These are phyloP conservation scores for Anoplius nigerrimus DNA, from an alignment of 2,888 invertebrate species.

Conservation along the genomic window DNA sequence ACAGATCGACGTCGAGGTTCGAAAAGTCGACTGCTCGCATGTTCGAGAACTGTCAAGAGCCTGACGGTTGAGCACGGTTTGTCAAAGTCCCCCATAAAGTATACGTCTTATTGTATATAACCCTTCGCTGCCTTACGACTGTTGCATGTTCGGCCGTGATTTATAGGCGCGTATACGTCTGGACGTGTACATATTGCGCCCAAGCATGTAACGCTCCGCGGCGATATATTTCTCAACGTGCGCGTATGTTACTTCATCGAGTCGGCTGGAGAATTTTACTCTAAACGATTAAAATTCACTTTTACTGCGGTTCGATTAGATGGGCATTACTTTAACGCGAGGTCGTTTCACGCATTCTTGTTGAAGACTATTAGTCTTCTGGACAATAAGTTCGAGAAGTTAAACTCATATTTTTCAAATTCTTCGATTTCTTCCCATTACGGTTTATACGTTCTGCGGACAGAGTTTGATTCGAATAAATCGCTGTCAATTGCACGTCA, in stretches of 20 bases:
- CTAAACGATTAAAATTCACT: not conserved
- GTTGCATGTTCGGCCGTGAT: slow-evolving; percentile 28
- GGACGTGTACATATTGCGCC: not conserved
- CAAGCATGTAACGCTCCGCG: slow-evolving; percentile 6
- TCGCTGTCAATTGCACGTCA: no score
- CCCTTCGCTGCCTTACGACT: slow-evolving; percentile 43
- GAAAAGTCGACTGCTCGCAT: no score
- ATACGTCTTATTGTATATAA: slow-evolving; percentile 30
- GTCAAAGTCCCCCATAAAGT: slow-evolving; percentile 38
- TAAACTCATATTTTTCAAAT: no score
- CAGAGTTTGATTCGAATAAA: no score
- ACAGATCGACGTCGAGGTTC: no score
- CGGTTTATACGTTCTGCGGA: no score
- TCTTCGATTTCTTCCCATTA: no score
- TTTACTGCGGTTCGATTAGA: not conserved
- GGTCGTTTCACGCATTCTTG: no score
- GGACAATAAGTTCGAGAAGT: no score
- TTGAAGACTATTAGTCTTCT: no score
- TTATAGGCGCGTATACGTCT: not conserved
- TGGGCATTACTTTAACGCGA: no score
- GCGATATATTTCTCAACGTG: not conserved
- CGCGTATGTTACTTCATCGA: slow-evolving; percentile 8
- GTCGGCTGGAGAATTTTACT: slow-evolving; percentile 16
- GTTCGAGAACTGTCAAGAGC: no score
- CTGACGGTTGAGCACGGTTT: slow-evolving; percentile 26